Percentiles rank a stretch among this genome's conserved stretches.
These are phyloP conservation scores for Thunnus maccoyii DNA, from an alignment of 2,113 vertebrate species.

Conservation along the genomic window DNA sequence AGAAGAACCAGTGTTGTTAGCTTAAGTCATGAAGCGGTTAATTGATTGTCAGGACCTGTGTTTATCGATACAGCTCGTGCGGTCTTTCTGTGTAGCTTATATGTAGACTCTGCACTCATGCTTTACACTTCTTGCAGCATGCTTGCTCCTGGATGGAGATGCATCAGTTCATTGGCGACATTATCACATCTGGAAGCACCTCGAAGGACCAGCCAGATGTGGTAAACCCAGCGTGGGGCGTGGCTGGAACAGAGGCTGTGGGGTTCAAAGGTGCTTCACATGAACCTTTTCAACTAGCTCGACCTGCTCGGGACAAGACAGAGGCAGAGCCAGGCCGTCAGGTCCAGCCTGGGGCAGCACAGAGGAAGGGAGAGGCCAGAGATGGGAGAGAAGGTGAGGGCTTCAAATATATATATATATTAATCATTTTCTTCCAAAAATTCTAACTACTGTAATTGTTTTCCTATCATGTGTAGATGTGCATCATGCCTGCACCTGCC, in stretches of 20 bases:
- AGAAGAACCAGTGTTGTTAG: neutral
- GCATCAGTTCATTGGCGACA: slow-evolving; percentile 85
- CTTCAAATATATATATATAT: too few species aligned
- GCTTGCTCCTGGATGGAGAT: slow-evolving; percentile 86
- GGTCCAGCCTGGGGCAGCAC: slow-evolving; percentile 36
- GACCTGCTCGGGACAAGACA: slow-evolving; percentile 61
- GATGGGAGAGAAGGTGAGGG: slow-evolving; percentile 54
- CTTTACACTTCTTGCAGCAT: slow-evolving; percentile 59
- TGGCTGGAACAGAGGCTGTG: slow-evolving; percentile 47
- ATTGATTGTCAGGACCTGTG: neutral
- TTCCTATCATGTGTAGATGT: slow-evolving; percentile 58
- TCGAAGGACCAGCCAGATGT: slow-evolving; percentile 77
- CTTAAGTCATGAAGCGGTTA: too few species aligned
- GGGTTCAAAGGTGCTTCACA: slow-evolving; percentile 67
- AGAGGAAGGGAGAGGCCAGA: slow-evolving; percentile 49
- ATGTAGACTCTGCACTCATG: slow-evolving; percentile 1
- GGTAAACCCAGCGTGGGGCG: slow-evolving; percentile 75
- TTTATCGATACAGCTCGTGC: neutral
- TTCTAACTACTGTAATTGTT: neutral
- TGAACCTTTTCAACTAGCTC: slow-evolving; percentile 38
- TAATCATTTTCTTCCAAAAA: neutral
- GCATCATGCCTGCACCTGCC: slow-evolving; percentile 80
- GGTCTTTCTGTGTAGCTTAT: neutral
- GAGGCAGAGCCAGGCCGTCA: slow-evolving; percentile 29
- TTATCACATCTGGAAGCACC: slow-evolving; percentile 77